phyloP scores from a whole-genome alignment of 1,140 invertebrate species.

The Dermatophagoides farinae region DNA sequence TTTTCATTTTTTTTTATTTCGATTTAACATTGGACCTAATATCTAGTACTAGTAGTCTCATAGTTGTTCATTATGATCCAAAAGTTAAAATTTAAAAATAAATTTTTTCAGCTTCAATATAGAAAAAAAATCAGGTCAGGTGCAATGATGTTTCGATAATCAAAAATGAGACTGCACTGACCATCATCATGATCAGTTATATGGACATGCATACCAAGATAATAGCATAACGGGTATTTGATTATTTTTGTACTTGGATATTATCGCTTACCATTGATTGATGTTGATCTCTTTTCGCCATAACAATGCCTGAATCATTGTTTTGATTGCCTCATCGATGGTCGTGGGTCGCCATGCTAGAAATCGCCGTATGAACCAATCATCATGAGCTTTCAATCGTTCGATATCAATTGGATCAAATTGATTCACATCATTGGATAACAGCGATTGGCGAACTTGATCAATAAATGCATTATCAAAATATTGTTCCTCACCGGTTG shows the following conservation, averaged over 20 bases:
- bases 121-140: too few species aligned
- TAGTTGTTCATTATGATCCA: too few species aligned
- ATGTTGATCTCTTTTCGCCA: constrained; percentile 3
- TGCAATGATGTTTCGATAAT: too few species aligned
- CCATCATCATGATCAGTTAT: too few species aligned
- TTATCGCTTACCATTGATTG: constrained; percentile 5
- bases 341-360: constrained; percentile 7
- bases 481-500: background rate
- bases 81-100: too few species aligned
- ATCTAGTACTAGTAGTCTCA: too few species aligned
- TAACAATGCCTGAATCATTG: background rate
- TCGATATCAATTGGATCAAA: constrained; percentile 3
- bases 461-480: constrained; percentile 5
- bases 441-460: background rate
- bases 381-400: constrained; percentile 3
- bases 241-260: background rate
- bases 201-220: too few species aligned
- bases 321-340: background rate
- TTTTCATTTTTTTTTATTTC: too few species aligned
- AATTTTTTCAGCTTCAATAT: too few species aligned
- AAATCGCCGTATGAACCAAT: constrained; percentile 12
- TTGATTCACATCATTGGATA: background rate
- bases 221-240: too few species aligned
- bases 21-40: too few species aligned
- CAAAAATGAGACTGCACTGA: too few species aligned